Conservation (phyloP, 2,888 invertebrate genomes). For the Chloroclysta siterata region DNA sequence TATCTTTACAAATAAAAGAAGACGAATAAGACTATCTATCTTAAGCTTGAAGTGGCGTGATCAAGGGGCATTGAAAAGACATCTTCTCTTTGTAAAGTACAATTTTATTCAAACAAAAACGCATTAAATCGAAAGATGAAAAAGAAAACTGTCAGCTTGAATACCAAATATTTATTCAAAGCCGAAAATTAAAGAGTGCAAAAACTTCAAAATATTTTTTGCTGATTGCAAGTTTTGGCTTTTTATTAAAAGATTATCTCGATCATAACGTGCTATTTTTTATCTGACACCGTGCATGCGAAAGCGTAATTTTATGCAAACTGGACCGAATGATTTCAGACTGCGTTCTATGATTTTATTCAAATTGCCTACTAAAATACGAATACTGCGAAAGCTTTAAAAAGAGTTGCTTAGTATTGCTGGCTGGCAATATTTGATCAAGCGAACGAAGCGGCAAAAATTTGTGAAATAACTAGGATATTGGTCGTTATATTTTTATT, state of each 20-base stretch:
- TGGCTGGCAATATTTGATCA: neutral
- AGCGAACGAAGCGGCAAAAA: no score
- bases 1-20: no score
- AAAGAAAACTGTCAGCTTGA: no score
- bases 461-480: no score
- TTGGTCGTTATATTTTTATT: no score
- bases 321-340: constrained; percentile 9
- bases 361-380: constrained; percentile 3
- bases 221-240: neutral
- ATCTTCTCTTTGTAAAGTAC: no score
- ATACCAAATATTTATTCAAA: neutral
- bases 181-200: neutral
- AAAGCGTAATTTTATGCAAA: constrained; percentile 16
- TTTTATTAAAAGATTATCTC: constrained; percentile 5
- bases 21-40: no score
- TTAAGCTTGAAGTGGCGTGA: no score
- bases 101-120: no score
- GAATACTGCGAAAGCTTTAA: neutral
- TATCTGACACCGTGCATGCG: constrained; percentile 3
- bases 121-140: no score
- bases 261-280: neutral
- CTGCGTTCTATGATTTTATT: constrained; percentile 6
- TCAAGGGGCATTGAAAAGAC: no score
- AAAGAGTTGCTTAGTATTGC: neutral
- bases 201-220: constrained; percentile 1